phyloP scores from a whole-genome alignment of 1,140 invertebrate genomes.

The Phthorimaea operculella region DNA sequence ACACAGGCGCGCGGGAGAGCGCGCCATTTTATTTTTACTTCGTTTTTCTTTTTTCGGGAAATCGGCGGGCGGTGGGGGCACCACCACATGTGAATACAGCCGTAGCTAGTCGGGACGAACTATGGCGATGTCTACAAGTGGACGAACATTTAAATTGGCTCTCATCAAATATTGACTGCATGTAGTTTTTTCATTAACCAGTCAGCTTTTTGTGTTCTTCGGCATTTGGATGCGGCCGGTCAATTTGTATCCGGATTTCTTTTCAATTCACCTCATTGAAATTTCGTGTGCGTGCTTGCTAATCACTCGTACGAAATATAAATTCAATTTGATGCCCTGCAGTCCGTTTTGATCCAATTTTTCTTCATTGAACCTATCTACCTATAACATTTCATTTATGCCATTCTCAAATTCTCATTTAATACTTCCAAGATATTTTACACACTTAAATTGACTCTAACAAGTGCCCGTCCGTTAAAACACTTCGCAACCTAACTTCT shows the following conservation, averaged over 20 bases:
- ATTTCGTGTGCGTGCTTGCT: neutral
- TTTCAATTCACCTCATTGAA: conserved; percentile 18
- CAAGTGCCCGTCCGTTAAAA: no score
- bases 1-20: conserved; percentile 42
- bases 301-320: neutral
- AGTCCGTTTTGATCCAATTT: no score
- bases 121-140: conserved; percentile 67
- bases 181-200: conserved; percentile 66
- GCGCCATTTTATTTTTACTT: conserved; percentile 59
- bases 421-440: no score
- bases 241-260: conserved; percentile 48
- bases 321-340: no score
- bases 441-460: no score
- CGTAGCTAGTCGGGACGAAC: conserved; percentile 36
- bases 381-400: no score
- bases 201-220: conserved; percentile 43
- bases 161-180: conserved; percentile 66
- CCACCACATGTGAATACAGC: conserved; percentile 29
- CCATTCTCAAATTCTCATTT: no score
- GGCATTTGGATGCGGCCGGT: conserved; percentile 19
- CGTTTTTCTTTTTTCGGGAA: conserved; percentile 59
- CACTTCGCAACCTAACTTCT: no score
- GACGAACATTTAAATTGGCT: conserved; percentile 66
- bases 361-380: no score
- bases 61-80: conserved; percentile 37